Evolutionary conservation across 37 sponge, comb jelly and placozoan genomes (phyloP).

Genomic region (Hormiphora californensis): DNA sequence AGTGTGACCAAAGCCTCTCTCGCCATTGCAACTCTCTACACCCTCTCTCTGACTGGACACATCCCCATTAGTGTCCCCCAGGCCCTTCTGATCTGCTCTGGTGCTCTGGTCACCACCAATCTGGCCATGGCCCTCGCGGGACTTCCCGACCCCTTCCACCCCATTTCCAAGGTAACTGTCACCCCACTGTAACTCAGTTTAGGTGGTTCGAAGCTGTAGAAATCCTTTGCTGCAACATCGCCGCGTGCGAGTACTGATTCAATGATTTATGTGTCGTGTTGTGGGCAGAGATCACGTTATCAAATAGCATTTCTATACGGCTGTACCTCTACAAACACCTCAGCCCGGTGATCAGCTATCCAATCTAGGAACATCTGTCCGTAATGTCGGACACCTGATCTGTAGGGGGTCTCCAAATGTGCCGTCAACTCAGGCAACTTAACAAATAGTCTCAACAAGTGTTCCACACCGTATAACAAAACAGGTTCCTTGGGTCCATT

Average conservation of each 20-base stretch:
- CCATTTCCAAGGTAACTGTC: conserved; percentile 17
- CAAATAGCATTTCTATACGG: conserved; percentile 24
- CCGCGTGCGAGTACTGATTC: no score
- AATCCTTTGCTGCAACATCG: no score
- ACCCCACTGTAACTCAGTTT: no score
- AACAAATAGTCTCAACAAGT: conserved; percentile 1
- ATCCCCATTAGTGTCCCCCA: background rate
- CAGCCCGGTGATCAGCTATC: background rate
- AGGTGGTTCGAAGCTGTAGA: no score
- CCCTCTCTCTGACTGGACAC: background rate
- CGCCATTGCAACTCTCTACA: background rate
- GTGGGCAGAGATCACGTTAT: background rate
- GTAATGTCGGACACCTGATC: background rate
- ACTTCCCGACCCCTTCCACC: conserved; percentile 24
- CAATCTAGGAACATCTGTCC: conserved; percentile 33
- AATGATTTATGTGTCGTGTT: background rate
- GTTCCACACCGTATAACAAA: conserved; percentile 21
- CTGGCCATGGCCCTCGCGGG: conserved; percentile 16
- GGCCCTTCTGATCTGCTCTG: conserved; percentile 12
- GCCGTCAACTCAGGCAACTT: conserved; percentile 10
- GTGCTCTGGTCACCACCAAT: background rate
- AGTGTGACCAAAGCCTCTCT: conserved; percentile 42
- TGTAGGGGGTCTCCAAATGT: background rate
- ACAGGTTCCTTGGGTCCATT: conserved; percentile 3
- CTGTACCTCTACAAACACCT: conserved; percentile 52